These are phyloP conservation scores for Nymphicus hollandicus DNA, from an alignment of 2,113 vertebrate genomes.

Conservation along the genomic window DNA sequence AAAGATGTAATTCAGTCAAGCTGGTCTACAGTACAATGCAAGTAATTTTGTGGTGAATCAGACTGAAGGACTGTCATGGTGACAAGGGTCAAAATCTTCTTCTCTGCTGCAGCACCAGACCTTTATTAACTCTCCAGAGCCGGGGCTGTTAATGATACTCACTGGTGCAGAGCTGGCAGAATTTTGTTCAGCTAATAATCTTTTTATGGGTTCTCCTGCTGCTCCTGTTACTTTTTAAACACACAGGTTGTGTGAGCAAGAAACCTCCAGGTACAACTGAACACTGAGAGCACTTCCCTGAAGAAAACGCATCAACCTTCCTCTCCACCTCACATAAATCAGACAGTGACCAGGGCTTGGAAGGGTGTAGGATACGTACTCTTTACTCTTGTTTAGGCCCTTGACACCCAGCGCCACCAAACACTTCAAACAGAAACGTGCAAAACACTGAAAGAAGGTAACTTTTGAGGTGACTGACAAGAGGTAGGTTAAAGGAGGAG, in stretches of 20 bases:
- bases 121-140: not conserved
- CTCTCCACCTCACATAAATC: not conserved
- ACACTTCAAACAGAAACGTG: not conserved
- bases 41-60: not conserved
- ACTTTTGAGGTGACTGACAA: not conserved
- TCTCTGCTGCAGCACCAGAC: not conserved
- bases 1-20: not conserved
- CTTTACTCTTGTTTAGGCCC: not conserved
- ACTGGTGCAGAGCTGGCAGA: not conserved
- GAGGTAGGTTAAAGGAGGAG: not conserved
- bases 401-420: not conserved
- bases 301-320: not conserved
- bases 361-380: rapidly evolving
- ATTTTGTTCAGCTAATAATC: not conserved
- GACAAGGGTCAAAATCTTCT: not conserved
- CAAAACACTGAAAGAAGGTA: not conserved
- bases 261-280: not conserved
- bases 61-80: not conserved
- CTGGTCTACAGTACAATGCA: rapidly evolving
- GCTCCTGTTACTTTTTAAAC: not conserved
- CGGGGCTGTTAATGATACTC: not conserved
- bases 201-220: not conserved
- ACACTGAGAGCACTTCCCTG: not conserved
- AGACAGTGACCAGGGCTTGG: not conserved
- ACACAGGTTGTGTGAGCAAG: not conserved